A percentile compares a stretch with the other conserved stretches of the same genome.
These are phyloP conservation scores for Sebastes hopkinsi DNA, from an alignment of 2,797 vertebrate genomes.

Conservation along the genomic window DNA sequence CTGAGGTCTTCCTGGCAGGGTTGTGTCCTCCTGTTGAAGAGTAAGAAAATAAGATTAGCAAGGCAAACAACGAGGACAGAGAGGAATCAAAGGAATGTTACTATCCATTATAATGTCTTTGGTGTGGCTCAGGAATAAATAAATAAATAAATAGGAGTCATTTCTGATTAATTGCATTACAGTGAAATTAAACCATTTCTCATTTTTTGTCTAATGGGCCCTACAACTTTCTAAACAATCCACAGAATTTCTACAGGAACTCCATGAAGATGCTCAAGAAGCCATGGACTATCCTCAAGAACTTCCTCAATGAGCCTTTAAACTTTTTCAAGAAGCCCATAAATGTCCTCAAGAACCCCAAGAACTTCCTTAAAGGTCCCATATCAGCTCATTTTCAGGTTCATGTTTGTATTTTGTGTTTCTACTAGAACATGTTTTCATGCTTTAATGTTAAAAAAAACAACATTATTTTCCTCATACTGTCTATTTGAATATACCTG, in stretches of 20 bases:
- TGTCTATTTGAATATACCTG: no score
- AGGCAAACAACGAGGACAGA: neutral
- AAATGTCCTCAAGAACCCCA: no score
- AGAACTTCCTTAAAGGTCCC: no score
- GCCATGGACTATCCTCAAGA: neutral
- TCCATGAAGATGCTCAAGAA: neutral
- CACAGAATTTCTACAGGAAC: neutral
- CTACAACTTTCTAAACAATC: neutral
- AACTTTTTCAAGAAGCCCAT: neutral
- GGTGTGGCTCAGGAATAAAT: no score
- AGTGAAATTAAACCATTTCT: neutral
- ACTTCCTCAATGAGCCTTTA: neutral
- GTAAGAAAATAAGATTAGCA: neutral
- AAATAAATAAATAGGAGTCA: neutral
- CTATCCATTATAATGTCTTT: neutral
- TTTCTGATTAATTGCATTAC: neutral
- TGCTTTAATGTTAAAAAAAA: no score
- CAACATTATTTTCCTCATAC: no score
- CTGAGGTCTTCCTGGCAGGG: accelerated
- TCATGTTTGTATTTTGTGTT: no score
- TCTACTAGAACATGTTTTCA: no score
- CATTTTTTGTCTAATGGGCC: neutral
- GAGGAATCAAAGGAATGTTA: neutral
- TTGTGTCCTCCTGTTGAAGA: conserved; percentile 64
- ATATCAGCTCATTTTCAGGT: no score